phyloP scores from a whole-genome alignment of 2,888 invertebrate genomes.

The Autographa pulchrina region DNA sequence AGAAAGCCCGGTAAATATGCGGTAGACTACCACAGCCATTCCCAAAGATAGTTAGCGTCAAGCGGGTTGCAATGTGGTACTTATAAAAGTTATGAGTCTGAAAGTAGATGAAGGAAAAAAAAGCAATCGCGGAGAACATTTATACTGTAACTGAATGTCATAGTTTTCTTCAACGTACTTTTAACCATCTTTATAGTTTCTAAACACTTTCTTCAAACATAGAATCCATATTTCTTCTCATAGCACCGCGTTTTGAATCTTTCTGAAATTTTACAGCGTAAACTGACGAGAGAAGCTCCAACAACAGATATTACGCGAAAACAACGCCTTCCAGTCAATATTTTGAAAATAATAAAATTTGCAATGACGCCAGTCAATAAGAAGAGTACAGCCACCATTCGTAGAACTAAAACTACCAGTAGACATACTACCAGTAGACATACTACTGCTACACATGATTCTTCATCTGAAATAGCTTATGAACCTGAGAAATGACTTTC shows the following conservation, averaged over 20 bases:
- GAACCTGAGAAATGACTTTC: neutral
- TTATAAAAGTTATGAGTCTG: too few relatives aligned
- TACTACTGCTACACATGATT: too few relatives aligned
- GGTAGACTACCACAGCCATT: too few relatives aligned
- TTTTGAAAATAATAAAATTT: neutral
- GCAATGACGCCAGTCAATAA: neutral
- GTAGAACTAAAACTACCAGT: neutral
- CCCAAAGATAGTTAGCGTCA: too few relatives aligned
- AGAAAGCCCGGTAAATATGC: too few relatives aligned
- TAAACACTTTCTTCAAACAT: too few relatives aligned
- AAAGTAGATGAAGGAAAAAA: too few relatives aligned
- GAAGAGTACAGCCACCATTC: neutral
- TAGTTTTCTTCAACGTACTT: too few relatives aligned
- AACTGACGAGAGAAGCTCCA: neutral
- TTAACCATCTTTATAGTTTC: too few relatives aligned
- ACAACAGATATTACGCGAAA: neutral
- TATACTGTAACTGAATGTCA: too few relatives aligned
- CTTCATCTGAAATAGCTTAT: neutral
- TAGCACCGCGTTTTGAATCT: constrained; percentile 1
- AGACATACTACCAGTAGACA: neutral
- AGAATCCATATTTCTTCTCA: neutral
- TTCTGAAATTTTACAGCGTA: neutral
- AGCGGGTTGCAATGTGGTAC: too few relatives aligned
- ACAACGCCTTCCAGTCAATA: neutral
- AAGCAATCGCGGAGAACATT: too few relatives aligned